These are phyloP conservation scores for Thamnaconus septentrionalis DNA, from an alignment of 2,113 vertebrate species.

Conservation along the genomic window DNA sequence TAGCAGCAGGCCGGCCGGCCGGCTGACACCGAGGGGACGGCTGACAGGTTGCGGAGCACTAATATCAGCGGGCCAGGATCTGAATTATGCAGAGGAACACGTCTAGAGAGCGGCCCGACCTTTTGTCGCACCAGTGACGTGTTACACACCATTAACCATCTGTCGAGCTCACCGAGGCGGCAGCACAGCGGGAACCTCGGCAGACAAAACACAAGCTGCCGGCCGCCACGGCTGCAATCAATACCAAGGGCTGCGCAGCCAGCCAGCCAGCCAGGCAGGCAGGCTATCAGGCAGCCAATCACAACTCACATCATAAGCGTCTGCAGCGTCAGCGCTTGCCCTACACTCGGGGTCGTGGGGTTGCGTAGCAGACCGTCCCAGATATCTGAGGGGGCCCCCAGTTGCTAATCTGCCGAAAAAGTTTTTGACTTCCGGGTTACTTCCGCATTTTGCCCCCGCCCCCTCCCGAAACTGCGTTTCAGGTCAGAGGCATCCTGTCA, in stretches of 20 bases:
- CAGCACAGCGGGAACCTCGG: slow-evolving; percentile 46
- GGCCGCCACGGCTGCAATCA: slow-evolving; percentile 39
- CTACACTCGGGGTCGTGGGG: too few relatives aligned
- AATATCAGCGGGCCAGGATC: slow-evolving; percentile 11
- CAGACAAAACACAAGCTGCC: slow-evolving; percentile 57
- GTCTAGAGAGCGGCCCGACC: slow-evolving; percentile 37
- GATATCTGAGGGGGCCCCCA: too few relatives aligned
- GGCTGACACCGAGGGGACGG: slow-evolving; percentile 20
- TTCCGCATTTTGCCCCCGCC: too few relatives aligned
- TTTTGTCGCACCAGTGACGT: slow-evolving; percentile 41
- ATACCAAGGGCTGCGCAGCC: slow-evolving; percentile 24
- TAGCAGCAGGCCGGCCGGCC: not conserved
- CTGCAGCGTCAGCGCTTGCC: too few relatives aligned
- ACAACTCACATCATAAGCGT: too few relatives aligned
- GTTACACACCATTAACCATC: slow-evolving; percentile 61
- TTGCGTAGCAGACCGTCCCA: too few relatives aligned
- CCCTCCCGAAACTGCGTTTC: too few relatives aligned
- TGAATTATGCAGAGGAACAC: slow-evolving; percentile 46
- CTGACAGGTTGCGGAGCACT: slow-evolving; percentile 9
- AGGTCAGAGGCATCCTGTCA: too few relatives aligned
- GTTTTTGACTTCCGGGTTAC: too few relatives aligned
- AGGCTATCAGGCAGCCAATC: not conserved
- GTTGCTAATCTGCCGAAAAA: too few relatives aligned
- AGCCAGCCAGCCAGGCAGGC: not conserved
- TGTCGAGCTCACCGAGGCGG: slow-evolving; percentile 42